phyloP scores from a whole-genome alignment of 2,888 invertebrate genomes.

The Corythucha ciliata region DNA sequence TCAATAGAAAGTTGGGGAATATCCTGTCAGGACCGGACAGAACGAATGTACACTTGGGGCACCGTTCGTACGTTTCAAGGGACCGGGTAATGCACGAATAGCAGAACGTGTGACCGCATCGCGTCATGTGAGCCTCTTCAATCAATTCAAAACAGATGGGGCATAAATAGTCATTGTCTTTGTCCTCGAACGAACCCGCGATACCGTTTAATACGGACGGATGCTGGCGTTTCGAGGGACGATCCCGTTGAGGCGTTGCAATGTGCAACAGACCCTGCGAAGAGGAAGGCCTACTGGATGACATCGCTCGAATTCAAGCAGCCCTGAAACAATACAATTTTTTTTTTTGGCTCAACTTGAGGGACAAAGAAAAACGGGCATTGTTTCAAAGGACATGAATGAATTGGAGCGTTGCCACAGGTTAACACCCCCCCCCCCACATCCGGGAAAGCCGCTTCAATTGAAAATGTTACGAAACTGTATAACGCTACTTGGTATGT shows the following conservation, averaged over 20 bases:
- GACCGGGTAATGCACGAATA: slow-evolving; percentile 64
- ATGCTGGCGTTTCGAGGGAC: slow-evolving; percentile 45
- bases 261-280: slow-evolving; percentile 42
- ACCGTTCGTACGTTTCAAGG: slow-evolving; percentile 56
- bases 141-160: slow-evolving; percentile 84
- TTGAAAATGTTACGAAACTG: no score
- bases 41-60: slow-evolving; percentile 73
- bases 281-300: slow-evolving; percentile 42
- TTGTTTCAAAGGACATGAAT: no score
- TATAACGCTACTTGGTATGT: no score
- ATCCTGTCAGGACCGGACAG: slow-evolving; percentile 61
- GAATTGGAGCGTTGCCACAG: no score
- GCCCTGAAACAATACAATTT: slow-evolving; percentile 49
- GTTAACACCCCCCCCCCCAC: no score
- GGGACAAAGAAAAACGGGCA: no score
- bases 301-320: slow-evolving; percentile 41
- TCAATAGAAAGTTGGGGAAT: slow-evolving; percentile 77
- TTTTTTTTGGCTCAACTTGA: no score
- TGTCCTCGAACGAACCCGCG: slow-evolving; percentile 56
- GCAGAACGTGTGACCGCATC: slow-evolving; percentile 89
- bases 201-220: slow-evolving; percentile 51
- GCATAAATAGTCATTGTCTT: slow-evolving; percentile 56
- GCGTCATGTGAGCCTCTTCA: slow-evolving; percentile 80
- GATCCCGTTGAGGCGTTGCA: slow-evolving; percentile 42
- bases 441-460: no score